Percentiles rank a stretch among this genome's conserved stretches.
Conservation (phyloP, 2,888 invertebrate genomes). For the Rhamnusium bicolor region DNA sequence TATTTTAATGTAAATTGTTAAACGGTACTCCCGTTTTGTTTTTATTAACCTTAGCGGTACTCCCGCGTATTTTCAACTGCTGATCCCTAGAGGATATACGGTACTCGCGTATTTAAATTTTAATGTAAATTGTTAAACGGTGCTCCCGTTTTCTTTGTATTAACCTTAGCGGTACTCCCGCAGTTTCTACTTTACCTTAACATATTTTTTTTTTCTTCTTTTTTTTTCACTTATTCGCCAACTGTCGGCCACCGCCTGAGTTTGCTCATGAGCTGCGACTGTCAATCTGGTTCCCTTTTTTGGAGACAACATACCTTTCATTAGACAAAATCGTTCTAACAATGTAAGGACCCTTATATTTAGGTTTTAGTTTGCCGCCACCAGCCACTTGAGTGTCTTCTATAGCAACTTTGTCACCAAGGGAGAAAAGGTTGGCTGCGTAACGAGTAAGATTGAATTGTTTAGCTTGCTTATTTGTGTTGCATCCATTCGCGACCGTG, state of each 20-base stretch:
- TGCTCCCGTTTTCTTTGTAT: no score
- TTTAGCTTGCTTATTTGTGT: slow-evolving; percentile 26
- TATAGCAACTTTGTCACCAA: slow-evolving; percentile 36
- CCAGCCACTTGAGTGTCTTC: slow-evolving; percentile 46
- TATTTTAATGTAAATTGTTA: no score
- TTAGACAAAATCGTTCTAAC: slow-evolving; percentile 41
- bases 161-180: no score
- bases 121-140: no score
- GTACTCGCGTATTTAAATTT: no score
- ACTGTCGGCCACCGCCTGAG: slow-evolving; percentile 36
- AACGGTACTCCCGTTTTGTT: no score
- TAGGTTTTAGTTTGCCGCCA: slow-evolving; percentile 43
- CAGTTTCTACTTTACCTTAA: no score
- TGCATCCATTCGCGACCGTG: slow-evolving; percentile 18
- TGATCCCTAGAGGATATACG: no score
- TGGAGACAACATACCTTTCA: slow-evolving; percentile 45
- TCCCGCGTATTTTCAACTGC: no score
- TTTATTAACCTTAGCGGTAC: no score
- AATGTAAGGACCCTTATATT: slow-evolving; percentile 46
- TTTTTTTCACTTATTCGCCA: background rate
- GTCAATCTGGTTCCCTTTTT: slow-evolving; percentile 39
- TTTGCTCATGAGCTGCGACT: slow-evolving; percentile 50
- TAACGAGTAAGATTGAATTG: background rate
- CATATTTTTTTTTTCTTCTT: no score
- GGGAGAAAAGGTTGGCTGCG: background rate